Evolutionary conservation across 2,113 vertebrate genomes (phyloP).

Genomic region (Sinocyclocheilus grahami): DNA sequence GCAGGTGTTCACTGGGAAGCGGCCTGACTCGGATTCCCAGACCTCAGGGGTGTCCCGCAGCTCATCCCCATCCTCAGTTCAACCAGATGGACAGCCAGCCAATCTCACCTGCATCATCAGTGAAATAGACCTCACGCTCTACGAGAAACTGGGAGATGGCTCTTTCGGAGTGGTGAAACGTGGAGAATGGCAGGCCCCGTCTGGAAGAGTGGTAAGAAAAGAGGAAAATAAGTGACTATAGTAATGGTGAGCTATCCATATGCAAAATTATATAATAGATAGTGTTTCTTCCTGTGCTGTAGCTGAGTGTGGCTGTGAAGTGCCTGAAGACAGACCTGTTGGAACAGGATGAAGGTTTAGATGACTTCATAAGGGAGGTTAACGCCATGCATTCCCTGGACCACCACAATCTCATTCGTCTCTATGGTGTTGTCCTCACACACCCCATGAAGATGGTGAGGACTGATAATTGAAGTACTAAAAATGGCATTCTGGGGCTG

Average conservation of each 20-base stretch:
- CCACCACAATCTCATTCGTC: slow-evolving; percentile 94
- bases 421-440: slow-evolving; percentile 93
- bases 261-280: background rate
- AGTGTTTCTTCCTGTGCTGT: background rate
- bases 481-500: too few relatives aligned
- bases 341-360: slow-evolving; percentile 89
- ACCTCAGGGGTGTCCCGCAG: slow-evolving; percentile 77
- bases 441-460: slow-evolving; percentile 95
- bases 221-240: too few relatives aligned
- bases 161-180: slow-evolving; percentile 93
- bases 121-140: slow-evolving; percentile 88
- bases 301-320: slow-evolving; percentile 96
- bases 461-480: too few relatives aligned
- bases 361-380: slow-evolving; percentile 96
- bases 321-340: slow-evolving; percentile 92
- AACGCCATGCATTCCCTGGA: slow-evolving; percentile 97
- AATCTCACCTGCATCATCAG: slow-evolving; percentile 94
- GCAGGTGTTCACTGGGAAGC: slow-evolving; percentile 95
- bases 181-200: slow-evolving; percentile 89
- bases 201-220: slow-evolving; percentile 85
- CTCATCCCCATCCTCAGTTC: slow-evolving; percentile 62
- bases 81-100: slow-evolving; percentile 67
- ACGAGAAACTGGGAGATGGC: slow-evolving; percentile 92
- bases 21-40: slow-evolving; percentile 82
- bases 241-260: background rate